These are phyloP conservation scores for Apocrypta bakeri DNA, from an alignment of 1,140 invertebrate genomes.

Conservation along the genomic window DNA sequence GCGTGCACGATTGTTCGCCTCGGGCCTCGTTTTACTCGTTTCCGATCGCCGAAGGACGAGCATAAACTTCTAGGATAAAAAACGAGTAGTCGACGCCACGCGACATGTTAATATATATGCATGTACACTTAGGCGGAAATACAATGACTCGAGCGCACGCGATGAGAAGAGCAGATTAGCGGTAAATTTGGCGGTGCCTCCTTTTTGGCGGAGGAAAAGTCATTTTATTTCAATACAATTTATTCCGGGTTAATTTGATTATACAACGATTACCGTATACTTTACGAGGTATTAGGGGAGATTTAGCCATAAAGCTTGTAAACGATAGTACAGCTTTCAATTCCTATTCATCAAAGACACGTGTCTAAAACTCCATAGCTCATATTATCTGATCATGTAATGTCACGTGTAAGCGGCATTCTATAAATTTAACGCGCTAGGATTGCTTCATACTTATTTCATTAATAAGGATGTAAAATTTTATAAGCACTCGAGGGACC, in stretches of 20 bases:
- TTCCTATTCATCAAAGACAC: not conserved
- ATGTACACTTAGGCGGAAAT: conserved; percentile 16
- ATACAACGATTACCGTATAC: too few relatives aligned
- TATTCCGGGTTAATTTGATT: too few relatives aligned
- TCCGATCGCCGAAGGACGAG: not conserved
- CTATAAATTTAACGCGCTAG: too few relatives aligned
- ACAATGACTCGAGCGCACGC: not conserved
- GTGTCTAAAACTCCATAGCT: not conserved
- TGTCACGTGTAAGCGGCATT: too few relatives aligned
- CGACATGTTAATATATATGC: conserved; percentile 32
- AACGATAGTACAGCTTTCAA: too few relatives aligned
- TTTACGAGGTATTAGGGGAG: too few relatives aligned
- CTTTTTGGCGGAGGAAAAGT: not conserved
- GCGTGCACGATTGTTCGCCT: not conserved
- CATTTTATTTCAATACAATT: too few relatives aligned
- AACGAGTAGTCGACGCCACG: conserved; percentile 3
- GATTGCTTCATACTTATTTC: conserved; percentile 2
- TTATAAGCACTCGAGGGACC: not conserved
- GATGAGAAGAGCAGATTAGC: not conserved
- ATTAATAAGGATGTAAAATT: too few relatives aligned
- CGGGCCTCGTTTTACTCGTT: not conserved
- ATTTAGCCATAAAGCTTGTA: too few relatives aligned
- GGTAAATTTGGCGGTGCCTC: conserved; percentile 6
- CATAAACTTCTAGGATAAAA: not conserved
- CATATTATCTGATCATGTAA: too few relatives aligned